Conservation (phyloP, 2,113 vertebrate genomes). For the Dipodomys ordii region DNA sequence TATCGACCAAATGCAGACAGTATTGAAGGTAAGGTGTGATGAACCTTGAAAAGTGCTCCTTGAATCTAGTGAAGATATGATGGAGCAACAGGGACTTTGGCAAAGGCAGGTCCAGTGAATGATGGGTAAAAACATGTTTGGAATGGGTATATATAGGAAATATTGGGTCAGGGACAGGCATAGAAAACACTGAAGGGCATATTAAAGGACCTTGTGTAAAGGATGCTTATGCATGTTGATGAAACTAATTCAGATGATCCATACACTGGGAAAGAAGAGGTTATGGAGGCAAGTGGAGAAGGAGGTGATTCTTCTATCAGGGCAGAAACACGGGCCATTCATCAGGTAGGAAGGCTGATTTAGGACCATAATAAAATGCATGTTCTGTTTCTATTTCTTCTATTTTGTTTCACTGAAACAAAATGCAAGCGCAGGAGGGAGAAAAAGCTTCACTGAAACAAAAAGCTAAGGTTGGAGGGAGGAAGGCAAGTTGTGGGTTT, state of each 20-base stretch:
- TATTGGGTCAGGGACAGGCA: not conserved
- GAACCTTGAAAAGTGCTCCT: not conserved
- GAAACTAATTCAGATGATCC: not conserved
- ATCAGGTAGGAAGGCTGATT: not conserved
- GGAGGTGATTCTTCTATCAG: not conserved
- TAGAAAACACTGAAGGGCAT: not conserved
- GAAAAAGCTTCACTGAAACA: not conserved
- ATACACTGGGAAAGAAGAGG: too few species aligned
- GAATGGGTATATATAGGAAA: not conserved
- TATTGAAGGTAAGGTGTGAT: not conserved
- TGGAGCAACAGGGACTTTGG: not conserved
- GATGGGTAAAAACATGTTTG: not conserved
- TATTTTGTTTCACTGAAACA: not conserved
- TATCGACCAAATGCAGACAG: not conserved
- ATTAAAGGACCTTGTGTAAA: slow-evolving; percentile 33
- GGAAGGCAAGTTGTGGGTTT: slow-evolving; percentile 54
- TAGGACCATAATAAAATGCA: not conserved
- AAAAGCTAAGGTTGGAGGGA: not conserved
- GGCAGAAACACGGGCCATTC: not conserved
- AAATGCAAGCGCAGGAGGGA: not conserved
- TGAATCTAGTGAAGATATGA: not conserved
- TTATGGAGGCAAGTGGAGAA: not conserved
- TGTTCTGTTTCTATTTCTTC: not conserved
- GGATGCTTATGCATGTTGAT: not conserved
- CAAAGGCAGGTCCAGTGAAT: not conserved